phyloP scores from a whole-genome alignment of 2,113 vertebrate genomes.

The Brienomyrus brachyistius region DNA sequence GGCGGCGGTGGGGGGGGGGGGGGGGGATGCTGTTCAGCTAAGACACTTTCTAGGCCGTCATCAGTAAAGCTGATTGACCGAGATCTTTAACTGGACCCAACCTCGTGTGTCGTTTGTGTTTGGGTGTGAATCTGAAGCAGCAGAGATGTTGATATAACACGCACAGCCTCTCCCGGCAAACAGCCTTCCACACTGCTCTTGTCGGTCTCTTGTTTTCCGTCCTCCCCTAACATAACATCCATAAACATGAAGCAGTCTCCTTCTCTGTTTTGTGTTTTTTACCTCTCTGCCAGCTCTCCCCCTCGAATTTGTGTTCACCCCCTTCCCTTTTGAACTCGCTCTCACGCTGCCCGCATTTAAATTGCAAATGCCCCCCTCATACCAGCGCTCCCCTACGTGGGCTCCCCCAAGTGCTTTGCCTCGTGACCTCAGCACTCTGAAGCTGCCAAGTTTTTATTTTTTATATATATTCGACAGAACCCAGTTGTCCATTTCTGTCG shows the following conservation, averaged over 20 bases:
- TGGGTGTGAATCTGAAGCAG: not conserved
- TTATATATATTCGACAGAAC: not conserved
- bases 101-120: not conserved
- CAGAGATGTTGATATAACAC: not conserved
- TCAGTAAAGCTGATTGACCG: not conserved
- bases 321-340: constrained; percentile 7
- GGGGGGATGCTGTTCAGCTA: too few species aligned
- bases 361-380: not conserved
- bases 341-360: constrained; percentile 3
- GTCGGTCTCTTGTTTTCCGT: not conserved
- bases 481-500: not conserved
- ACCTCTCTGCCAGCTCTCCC: not conserved
- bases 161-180: not conserved
- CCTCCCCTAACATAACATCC: not conserved
- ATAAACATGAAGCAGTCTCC: not conserved
- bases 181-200: not conserved
- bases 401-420: not conserved
- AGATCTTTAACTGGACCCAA: not conserved
- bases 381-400: not conserved
- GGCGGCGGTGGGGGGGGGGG: too few species aligned
- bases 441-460: not conserved
- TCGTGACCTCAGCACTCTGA: not conserved
- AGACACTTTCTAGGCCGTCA: not conserved
- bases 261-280: not conserved
- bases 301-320: not conserved